Conservation (phyloP, 1,140 invertebrate species). For the Zaprionus kolodkinae region DNA sequence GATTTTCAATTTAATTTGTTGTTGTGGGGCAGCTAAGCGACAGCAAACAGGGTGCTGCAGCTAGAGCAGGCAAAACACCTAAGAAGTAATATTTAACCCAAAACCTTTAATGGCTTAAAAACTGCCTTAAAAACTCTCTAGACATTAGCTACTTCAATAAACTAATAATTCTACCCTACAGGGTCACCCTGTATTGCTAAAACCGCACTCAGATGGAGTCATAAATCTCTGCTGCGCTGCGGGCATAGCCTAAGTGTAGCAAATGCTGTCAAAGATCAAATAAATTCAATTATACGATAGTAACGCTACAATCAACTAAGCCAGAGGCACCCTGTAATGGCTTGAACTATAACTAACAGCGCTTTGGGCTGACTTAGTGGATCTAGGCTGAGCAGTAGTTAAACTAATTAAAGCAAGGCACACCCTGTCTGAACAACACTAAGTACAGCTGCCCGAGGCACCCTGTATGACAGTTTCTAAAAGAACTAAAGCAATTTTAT, state of each 20-base stretch:
- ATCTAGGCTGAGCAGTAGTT: neutral
- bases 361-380: neutral
- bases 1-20: slow-evolving; percentile 74
- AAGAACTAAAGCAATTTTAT: neutral
- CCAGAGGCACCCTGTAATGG: neutral
- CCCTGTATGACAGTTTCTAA: neutral
- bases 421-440: no score
- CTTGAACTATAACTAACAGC: neutral
- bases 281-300: neutral
- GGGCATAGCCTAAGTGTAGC: neutral
- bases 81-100: neutral
- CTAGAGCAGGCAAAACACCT: slow-evolving; percentile 12
- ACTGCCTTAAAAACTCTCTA: fast-evolving
- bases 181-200: slow-evolving; percentile 49
- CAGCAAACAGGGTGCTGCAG: slow-evolving; percentile 26
- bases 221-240: neutral
- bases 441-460: neutral
- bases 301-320: neutral
- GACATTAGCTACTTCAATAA: neutral
- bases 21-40: slow-evolving; percentile 2
- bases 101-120: neutral
- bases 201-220: slow-evolving; percentile 11
- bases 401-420: neutral
- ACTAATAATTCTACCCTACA: neutral
- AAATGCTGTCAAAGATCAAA: neutral